Evolutionary conservation across 2,113 vertebrate genomes (phyloP), one percentile per base, ranked within the genome.

Genomic region (Hemicordylus capensis): DNA sequence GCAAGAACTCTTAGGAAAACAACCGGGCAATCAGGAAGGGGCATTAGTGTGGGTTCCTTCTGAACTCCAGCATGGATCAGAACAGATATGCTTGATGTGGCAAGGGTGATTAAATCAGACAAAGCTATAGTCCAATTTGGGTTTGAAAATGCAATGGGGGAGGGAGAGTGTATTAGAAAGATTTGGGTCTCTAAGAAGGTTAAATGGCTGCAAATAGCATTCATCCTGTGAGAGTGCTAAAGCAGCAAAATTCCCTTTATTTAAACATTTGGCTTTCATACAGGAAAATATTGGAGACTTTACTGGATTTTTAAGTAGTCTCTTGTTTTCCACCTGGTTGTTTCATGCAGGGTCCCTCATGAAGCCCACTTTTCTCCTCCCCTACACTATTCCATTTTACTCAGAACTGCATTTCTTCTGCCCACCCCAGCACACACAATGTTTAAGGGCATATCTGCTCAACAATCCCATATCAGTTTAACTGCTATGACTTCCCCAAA

Each of bases 31-130:
- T 64, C 7, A 2, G 59, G 42, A 0, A 28, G 37, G 54, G 44
- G 86, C 89, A 28, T 81, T 42, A 87, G 74, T 1, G 1, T 7
- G 70, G 83, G 51, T 87, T 90, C 84, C 87, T 93, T 90, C 89
- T 88, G 89, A 90, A 89, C 90, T 93, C 92, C 85, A 88, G 89
- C 90, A 88, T 91, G 17, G 24, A 90, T 75, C 51, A 0, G 73
- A 73, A 70, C 63, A 74, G 54, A 80, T 87, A 85, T 84, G 70
- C 31, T 9, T 67, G 87, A 87, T 19, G 48, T 37, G 63, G 81
- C 82, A 22, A 58, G 73, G 1, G 63, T 22, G 17, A 70, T 48
- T 46, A 84, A 67, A 70, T 76, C 73, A 74, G 64, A 15, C 9
- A 6, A 77, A 72, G 58, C 69, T 69, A 79, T 31, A 73, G 64